Base-by-base conservation (phyloP, 2,888 invertebrate genomes). In the Hydrotaea diabolus region DNA sequence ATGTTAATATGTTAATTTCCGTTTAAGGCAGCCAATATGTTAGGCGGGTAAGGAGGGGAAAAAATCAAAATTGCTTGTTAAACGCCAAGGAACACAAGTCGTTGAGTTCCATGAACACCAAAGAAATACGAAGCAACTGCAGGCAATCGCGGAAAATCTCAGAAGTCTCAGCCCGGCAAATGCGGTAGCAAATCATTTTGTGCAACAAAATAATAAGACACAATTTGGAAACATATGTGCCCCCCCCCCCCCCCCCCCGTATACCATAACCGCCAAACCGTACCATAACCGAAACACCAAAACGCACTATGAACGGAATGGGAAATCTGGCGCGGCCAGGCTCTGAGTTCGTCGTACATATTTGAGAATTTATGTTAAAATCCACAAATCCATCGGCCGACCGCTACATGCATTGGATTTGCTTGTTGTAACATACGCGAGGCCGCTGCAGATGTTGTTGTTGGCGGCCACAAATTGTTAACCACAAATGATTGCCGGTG, bases 1-100 rank as follows among this genome's bases (percentile, higher is more conserved):
- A 74, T 74, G 59, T 74, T 74, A 59, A 74, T 74, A 74, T 74
- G 74, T 74, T 74, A 74, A 74, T 74, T 74, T 74, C 74, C 74
- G 74, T 74, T 74, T 74, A 46, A 59, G 74, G 59, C 43, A 46
- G n/a, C 39, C 62, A 62, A 36, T 15, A 31, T 43, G 66, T 66
- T 66, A 66, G 7, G 31, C 31, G 31, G 7, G 2, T 2, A 31
- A 31, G 7, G 7, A 31, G 7, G 69, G 15, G 46, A 31, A 31
- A 69, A 43, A 23, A 46, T 43, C 43, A 43, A 69, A 43, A 69
- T 69, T 43, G 69, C 46, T 23, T 23, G 69, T 69, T 69, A 69
- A 69, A 46, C 43, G 69, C 69, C 69, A 43, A 46, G 23, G 21
- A 69, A 43, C 69, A 69, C 69, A 23, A 69, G 19, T 19, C n/a